Evolutionary conservation across 2,797 vertebrate species (phyloP).

Genomic region (Intellagama lesueurii): DNA sequence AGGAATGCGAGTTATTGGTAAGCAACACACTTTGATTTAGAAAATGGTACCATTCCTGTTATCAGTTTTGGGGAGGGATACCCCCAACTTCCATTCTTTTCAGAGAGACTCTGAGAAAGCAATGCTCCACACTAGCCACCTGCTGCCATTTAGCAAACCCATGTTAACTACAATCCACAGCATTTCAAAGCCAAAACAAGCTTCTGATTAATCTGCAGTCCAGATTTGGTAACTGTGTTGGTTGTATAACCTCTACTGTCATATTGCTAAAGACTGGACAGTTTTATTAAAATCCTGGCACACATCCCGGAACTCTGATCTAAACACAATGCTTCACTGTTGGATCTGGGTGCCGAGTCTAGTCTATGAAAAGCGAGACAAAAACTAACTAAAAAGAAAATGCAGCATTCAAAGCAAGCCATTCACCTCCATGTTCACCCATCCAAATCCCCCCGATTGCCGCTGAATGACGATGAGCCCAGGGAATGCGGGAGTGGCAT

Average conservation of each 20-base stretch:
- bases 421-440: conserved; percentile 71
- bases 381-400: conserved; percentile 24
- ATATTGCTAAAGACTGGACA: neutral
- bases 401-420: conserved; percentile 30
- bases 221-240: conserved; percentile 43
- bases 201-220: conserved; percentile 13
- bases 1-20: neutral
- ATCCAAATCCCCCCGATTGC: conserved; percentile 63
- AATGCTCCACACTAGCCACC: neutral
- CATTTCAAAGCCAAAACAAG: neutral
- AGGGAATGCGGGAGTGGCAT: conserved; percentile 10
- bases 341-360: conserved; percentile 19
- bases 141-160: neutral
- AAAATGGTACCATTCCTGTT: neutral
- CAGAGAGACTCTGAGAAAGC: too few species aligned
- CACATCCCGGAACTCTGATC: neutral
- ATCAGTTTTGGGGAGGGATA: neutral
- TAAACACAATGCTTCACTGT: neutral
- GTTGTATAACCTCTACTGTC: conserved; percentile 10
- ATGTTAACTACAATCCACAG: conserved; percentile 7
- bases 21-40: neutral
- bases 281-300: conserved; percentile 9
- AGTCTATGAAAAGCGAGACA: conserved; percentile 46
- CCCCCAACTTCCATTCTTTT: neutral
- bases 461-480: conserved; percentile 50